Evolutionary conservation across 2,888 invertebrate genomes (phyloP), one percentile per base, ranked within the genome.

Genomic region (Clostera curtula): DNA sequence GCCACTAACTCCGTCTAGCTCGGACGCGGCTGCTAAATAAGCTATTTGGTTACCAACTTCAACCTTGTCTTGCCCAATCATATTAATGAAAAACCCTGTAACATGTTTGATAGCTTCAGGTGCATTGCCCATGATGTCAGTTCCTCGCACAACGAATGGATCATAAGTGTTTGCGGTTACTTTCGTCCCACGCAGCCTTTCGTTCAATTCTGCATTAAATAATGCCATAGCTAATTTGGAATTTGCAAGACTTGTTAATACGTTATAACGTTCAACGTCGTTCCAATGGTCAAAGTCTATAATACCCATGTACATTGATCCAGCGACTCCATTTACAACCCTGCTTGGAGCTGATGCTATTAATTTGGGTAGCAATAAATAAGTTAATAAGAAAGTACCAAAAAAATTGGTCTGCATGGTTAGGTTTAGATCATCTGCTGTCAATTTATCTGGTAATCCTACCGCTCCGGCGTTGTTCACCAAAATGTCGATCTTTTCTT

Each of bases 331-430:
- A 49, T 87, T 89, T 5, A 91, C 68, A 13, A 91, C 86, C 36
- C 90, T 75, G 35, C 89, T 87, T 1, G 87, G 87, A 0, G 82
- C 68, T 1, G 86, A 86, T 2, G 54, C 43, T 59, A 85, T 87
- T 9, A 90, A 49, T 43, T 77, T 40, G 33, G 80, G 80, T 39
- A 80, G 57, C 31, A 93, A 71, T 33, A 93, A 74, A 60, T 88
- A 89, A 0, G 91, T 92, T 17, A 93, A 76, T 19, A 93, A 69
- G 56, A 93, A 93, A 1, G 88, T 87, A 5, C 90, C 91, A 49
- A 91, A 89, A 56, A 90, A 88, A 57, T 92, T 92, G 24, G 89
- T 85, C 54, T 90, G 90, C 86, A 90, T 88, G 1, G 86, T 86
- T 2, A 84, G 57, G 40, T 90, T 89, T 13, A 92, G 64, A 1